These are phyloP conservation scores for Petrolisthes manimaculis DNA, from an alignment of 2,888 invertebrate genomes.

Conservation along the genomic window DNA sequence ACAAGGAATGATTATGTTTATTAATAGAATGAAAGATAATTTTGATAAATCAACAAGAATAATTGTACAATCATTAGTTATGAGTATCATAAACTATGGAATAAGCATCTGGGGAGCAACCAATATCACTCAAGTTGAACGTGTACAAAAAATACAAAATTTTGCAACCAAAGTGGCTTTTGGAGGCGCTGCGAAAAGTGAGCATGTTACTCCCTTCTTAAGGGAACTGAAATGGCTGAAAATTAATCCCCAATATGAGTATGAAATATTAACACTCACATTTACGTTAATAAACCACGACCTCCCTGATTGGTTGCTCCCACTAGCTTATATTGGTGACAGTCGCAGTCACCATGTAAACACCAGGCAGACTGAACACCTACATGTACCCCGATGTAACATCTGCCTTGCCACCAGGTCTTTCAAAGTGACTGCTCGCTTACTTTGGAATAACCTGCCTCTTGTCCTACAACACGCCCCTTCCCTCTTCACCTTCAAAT, in stretches of 20 bases:
- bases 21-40: too few relatives aligned
- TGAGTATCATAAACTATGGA: too few relatives aligned
- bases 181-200: too few relatives aligned
- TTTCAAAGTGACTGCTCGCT: constrained; percentile 7
- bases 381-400: neutral
- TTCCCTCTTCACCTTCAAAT: neutral
- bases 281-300: neutral
- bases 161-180: too few relatives aligned
- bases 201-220: neutral
- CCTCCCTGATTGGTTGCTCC: constrained; percentile 3
- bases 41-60: too few relatives aligned
- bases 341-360: neutral
- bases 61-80: too few relatives aligned
- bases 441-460: neutral
- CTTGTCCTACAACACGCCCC: neutral
- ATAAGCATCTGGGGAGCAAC: too few relatives aligned
- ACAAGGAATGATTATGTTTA: too few relatives aligned
- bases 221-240: neutral
- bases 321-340: neutral
- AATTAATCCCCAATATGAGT: neutral
- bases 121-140: too few relatives aligned
- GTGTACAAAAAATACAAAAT: too few relatives aligned
- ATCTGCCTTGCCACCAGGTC: constrained; percentile 4
- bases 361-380: neutral
- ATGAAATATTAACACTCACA: neutral